phyloP scores from a whole-genome alignment of 37 sponge, comb jelly and placozoan species.

The Beroe forskalii region DNA sequence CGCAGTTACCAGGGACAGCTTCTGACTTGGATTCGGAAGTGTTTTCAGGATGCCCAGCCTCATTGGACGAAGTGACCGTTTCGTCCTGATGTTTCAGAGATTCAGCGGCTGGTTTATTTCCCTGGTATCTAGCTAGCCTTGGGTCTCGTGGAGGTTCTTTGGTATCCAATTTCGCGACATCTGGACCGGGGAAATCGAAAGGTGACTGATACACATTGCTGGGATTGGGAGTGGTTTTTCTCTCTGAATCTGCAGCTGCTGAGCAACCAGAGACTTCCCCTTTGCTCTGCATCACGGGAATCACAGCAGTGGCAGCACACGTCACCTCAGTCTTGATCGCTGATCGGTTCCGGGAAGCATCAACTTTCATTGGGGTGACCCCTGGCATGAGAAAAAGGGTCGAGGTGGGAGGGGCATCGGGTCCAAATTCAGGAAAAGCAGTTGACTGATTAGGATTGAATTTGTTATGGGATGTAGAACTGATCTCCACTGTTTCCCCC shows the following conservation, averaged over 20 bases:
- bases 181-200: too few species aligned
- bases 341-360: too few species aligned
- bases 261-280: not conserved
- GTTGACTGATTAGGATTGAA: too few species aligned
- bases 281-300: not conserved
- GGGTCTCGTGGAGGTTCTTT: not conserved
- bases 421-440: too few species aligned
- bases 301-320: not conserved
- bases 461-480: not conserved
- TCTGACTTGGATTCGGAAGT: not conserved
- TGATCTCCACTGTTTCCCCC: not conserved
- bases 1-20: not conserved
- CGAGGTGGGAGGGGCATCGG: too few species aligned
- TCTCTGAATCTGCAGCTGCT: not conserved
- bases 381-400: too few species aligned
- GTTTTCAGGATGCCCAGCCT: not conserved
- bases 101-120: not conserved
- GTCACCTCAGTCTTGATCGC: not conserved
- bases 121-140: not conserved
- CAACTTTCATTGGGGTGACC: not conserved
- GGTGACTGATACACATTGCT: too few species aligned
- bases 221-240: not conserved
- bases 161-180: too few species aligned
- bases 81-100: conserved; percentile 1
- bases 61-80: conserved; percentile 15